Evolutionary conservation across 2,888 invertebrate species (phyloP).

Genomic region (Eupelmus urozonus): DNA sequence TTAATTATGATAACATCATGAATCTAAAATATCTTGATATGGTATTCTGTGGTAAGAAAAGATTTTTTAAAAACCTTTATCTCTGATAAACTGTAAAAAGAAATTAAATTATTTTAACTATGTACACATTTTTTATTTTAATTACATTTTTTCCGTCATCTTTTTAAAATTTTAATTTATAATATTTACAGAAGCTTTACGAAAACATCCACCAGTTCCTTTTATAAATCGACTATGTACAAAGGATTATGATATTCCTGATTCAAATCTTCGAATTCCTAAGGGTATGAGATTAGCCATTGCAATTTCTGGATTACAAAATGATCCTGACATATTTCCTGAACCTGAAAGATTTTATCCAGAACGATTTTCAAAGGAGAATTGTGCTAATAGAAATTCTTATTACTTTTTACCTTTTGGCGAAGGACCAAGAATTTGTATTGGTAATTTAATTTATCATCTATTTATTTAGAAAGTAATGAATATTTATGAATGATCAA

Average conservation of each 20-base stretch:
- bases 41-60: slow-evolving; percentile 73
- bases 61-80: neutral
- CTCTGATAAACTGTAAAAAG: neutral
- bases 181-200: slow-evolving; percentile 64
- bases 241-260: slow-evolving; percentile 61
- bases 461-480: neutral
- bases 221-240: slow-evolving; percentile 70
- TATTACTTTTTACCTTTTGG: slow-evolving; percentile 63
- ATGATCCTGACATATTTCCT: slow-evolving; percentile 76
- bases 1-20: slow-evolving; percentile 76
- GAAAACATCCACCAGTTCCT: slow-evolving; percentile 60
- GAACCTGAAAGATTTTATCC: slow-evolving; percentile 78
- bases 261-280: slow-evolving; percentile 58
- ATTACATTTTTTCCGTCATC: no score
- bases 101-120: neutral
- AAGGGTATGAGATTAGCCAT: slow-evolving; percentile 68
- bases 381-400: slow-evolving; percentile 58
- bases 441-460: slow-evolving; percentile 53
- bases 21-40: slow-evolving; percentile 78
- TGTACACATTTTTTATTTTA: no score
- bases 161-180: no score
- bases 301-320: slow-evolving; percentile 74
- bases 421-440: slow-evolving; percentile 63
- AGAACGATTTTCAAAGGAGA: slow-evolving; percentile 76
- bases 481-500: neutral